phyloP scores from a whole-genome alignment of 2,888 invertebrate species.

The Camponotus fellah region DNA sequence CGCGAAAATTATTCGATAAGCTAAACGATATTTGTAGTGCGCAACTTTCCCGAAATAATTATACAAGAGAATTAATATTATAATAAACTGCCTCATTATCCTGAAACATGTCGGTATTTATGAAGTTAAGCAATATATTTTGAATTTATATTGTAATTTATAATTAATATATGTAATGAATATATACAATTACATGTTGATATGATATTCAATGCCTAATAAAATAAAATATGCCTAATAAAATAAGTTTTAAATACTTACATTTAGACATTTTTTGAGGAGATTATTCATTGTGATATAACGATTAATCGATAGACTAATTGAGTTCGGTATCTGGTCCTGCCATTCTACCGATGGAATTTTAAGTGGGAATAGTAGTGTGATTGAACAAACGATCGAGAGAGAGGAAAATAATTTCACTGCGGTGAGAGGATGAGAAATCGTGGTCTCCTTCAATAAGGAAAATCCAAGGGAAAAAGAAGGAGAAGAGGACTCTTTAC shows the following conservation, averaged over 20 bases:
- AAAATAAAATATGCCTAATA: not conserved
- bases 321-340: not conserved
- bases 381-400: constrained; percentile 3
- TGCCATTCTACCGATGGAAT: not conserved
- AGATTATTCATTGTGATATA: not conserved
- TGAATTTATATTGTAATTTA: constrained; percentile 28
- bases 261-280: not conserved
- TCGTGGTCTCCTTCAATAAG: not conserved
- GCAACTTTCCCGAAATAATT: constrained; percentile 27
- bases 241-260: not conserved
- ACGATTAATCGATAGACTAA: not conserved
- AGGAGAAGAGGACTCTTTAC: not conserved
- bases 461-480: not conserved
- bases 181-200: not conserved
- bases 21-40: constrained; percentile 26
- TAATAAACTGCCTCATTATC: constrained; percentile 36
- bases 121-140: not conserved
- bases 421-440: not conserved
- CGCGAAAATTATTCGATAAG: constrained; percentile 21
- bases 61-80: constrained; percentile 39
- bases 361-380: not conserved
- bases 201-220: not conserved
- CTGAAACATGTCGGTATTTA: constrained; percentile 7
- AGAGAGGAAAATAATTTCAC: not conserved
- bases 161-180: constrained; percentile 1